A percentile compares a stretch with the other conserved stretches of the same genome.
Evolutionary conservation across 2,113 vertebrate genomes (phyloP).

Genomic region (Gulo gulo): DNA sequence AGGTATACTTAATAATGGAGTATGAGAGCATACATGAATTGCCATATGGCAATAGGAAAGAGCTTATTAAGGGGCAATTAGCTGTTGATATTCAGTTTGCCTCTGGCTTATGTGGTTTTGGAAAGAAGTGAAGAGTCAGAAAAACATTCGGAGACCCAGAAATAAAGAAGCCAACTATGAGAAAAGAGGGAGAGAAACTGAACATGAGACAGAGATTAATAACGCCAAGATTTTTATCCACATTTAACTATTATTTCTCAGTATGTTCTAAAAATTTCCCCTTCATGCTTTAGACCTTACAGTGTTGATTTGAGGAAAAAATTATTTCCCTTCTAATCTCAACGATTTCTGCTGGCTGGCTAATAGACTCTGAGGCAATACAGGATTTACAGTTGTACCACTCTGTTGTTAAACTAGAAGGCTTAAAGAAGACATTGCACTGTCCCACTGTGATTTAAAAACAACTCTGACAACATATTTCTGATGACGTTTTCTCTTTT

Average conservation of each 20-base stretch:
- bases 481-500: background rate
- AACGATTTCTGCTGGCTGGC: background rate
- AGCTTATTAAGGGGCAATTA: background rate
- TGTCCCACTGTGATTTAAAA: background rate
- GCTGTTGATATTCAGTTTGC: background rate
- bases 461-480: background rate
- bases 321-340: background rate
- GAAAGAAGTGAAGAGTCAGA: background rate
- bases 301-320: background rate
- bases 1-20: constrained; percentile 13
- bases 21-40: background rate
- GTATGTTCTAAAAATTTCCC: background rate
- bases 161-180: background rate
- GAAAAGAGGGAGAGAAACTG: background rate
- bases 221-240: background rate
- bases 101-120: background rate
- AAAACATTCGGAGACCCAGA: background rate
- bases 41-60: background rate
- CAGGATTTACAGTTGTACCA: background rate
- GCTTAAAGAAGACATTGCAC: background rate
- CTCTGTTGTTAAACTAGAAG: background rate
- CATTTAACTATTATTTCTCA: background rate
- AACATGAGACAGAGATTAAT: background rate
- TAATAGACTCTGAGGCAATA: background rate
- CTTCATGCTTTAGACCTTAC: background rate